Conservation (phyloP, 1,140 invertebrate genomes). For the Chironomus striatipennis region DNA sequence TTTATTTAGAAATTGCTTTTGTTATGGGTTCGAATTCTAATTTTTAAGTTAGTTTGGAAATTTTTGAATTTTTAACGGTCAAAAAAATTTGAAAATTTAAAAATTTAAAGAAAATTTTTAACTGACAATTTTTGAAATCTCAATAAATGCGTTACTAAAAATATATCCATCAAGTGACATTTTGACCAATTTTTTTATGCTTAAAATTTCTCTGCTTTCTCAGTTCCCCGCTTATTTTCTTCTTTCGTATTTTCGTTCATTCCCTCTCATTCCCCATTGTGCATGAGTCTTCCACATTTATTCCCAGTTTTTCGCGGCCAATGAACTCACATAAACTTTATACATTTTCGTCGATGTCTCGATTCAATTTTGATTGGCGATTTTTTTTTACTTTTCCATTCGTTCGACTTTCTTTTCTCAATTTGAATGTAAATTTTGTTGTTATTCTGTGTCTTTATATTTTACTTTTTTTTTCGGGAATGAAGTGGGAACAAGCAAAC, state of each 20-base stretch:
- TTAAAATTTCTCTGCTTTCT: too few species aligned
- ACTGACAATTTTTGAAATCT: too few species aligned
- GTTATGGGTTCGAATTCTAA: too few species aligned
- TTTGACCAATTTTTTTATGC: too few species aligned
- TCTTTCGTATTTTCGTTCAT: background rate
- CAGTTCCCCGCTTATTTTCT: too few species aligned
- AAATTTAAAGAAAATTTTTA: too few species aligned
- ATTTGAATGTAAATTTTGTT: background rate
- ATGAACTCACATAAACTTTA: conserved; percentile 20
- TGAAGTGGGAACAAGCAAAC: background rate
- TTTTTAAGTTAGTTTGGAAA: too few species aligned
- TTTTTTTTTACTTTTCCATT: conserved; percentile 10
- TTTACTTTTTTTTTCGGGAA: background rate
- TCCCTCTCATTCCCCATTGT: background rate
- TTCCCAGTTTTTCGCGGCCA: background rate
- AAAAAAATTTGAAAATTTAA: too few species aligned
- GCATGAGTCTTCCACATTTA: background rate
- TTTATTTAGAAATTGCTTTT: too few species aligned
- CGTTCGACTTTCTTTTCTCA: conserved; percentile 1
- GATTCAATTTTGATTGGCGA: conserved; percentile 5
- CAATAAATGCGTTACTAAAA: too few species aligned
- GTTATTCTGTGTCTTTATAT: background rate
- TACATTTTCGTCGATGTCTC: background rate
- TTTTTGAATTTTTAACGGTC: too few species aligned
- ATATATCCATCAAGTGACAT: too few species aligned